These are phyloP conservation scores for Halictus quadricinctus DNA, from an alignment of 2,888 invertebrate genomes.

Conservation along the genomic window DNA sequence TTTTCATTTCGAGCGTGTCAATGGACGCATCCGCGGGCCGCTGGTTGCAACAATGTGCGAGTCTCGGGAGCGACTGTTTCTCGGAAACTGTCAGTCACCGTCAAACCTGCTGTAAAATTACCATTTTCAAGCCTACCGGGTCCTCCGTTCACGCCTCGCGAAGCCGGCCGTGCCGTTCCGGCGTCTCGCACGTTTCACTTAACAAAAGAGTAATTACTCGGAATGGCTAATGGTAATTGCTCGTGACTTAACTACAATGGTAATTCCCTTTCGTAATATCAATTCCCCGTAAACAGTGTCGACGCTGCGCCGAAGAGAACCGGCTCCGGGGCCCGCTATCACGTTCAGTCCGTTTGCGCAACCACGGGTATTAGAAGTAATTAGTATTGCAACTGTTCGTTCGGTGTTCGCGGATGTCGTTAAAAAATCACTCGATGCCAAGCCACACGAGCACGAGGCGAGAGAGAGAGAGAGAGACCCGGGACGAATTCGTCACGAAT, in stretches of 20 bases:
- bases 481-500: constrained; percentile 5
- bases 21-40: not conserved
- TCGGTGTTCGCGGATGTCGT: constrained; percentile 48
- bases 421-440: constrained; percentile 51
- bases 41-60: not conserved
- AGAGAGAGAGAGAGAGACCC: not conserved
- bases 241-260: constrained; percentile 57
- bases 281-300: constrained; percentile 60
- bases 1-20: constrained; percentile 12
- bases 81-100: constrained; percentile 19
- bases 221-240: constrained; percentile 53
- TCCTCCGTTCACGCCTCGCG: constrained; percentile 16
- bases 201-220: constrained; percentile 59
- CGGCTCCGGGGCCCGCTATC: constrained; percentile 37
- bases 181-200: constrained; percentile 49
- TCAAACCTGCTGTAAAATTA: constrained; percentile 31
- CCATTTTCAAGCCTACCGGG: constrained; percentile 24
- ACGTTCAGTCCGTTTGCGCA: constrained; percentile 52
- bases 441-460: not conserved
- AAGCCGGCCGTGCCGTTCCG: constrained; percentile 50
- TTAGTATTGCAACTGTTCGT: constrained; percentile 59
- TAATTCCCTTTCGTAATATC: constrained; percentile 57
- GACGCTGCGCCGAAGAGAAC: constrained; percentile 33
- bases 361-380: constrained; percentile 56
- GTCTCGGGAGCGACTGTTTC: constrained; percentile 19